Evolutionary conservation across 2,113 vertebrate genomes (phyloP).

Genomic region (Ameiurus melas): DNA sequence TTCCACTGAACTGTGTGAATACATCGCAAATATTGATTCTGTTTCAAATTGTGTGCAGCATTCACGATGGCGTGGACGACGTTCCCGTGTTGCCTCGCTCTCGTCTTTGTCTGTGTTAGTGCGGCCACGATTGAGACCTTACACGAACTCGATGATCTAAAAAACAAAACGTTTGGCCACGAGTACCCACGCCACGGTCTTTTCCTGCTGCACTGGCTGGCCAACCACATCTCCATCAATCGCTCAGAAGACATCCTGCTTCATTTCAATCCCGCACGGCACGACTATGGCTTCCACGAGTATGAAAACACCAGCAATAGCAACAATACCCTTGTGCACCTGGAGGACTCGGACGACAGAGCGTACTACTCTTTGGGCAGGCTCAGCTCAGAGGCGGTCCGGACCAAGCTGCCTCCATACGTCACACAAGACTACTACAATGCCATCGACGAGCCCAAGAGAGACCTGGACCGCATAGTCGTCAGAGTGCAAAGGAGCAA

Average conservation of each 20-base stretch:
- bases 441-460: not conserved
- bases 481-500: not conserved
- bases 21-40: too few species aligned
- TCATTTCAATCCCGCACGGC: constrained; percentile 8
- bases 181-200: constrained; percentile 37
- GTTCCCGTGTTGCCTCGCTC: not conserved
- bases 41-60: not conserved
- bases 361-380: constrained; percentile 37
- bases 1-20: too few species aligned
- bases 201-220: constrained; percentile 38
- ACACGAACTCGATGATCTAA: constrained; percentile 22
- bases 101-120: not conserved
- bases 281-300: constrained; percentile 33
- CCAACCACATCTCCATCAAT: not conserved
- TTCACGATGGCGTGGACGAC: constrained; percentile 14
- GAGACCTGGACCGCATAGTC: constrained; percentile 39
- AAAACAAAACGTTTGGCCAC: constrained; percentile 7
- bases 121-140: constrained; percentile 1
- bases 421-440: constrained; percentile 40
- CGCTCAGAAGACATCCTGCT: not conserved
- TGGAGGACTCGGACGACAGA: not conserved
- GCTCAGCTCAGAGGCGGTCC: constrained; percentile 3
- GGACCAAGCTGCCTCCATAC: constrained; percentile 26
- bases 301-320: not conserved
- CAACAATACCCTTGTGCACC: not conserved